Evolutionary conservation across 2,888 invertebrate genomes (phyloP), one percentile per base, ranked within the genome.

Genomic region (Phyllotreta striolata): DNA sequence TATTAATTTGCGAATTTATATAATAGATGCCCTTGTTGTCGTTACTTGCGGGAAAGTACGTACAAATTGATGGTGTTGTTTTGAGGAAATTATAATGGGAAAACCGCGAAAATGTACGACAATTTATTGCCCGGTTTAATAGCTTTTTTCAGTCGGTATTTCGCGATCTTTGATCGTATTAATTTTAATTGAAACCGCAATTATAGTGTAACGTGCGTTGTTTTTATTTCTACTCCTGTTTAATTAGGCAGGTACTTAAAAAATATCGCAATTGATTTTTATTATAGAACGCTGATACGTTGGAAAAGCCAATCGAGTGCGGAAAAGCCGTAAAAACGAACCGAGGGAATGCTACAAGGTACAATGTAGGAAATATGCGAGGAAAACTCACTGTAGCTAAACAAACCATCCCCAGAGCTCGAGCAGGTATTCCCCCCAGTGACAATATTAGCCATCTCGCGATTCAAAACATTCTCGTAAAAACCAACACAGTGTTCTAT

Each of bases 401-500:
- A 59, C 59, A 59, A 59, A 59, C 49, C 59, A 59, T 51, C 59
- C 59, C 49, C 51, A 59, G 51, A 59, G 24, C 24, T 24, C 24
- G 24, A 24, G 59, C 43, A 59, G 51, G 59, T 51, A 59, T 59
- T 59, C 55, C 62, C 24, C 54, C 57, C 41, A 46, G 55, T 44
- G 51, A 63, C 58, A 58, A 63, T 58, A 57, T 57, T 46, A 63
- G 57, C 58, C 40, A 46, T 63, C 44, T 57, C 63, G 58, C 57
- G 35, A 63, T 58, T 63, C 63, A 63, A 63, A 63, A 63, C 57
- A 63, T 58, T 52, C 57, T 63, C 63, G 46, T 63, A 63, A 63
- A 62, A 64, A 55, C 64, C 60, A 59, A 56, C 64, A 64, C 51
- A 49, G 55, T 56, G 66, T 60, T 66, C 66, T 66, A 66, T 66